A percentile compares a stretch with the other conserved stretches of the same genome.
Evolutionary conservation across 2,113 vertebrate genomes (phyloP).

Genomic region (Meriones unguiculatus): DNA sequence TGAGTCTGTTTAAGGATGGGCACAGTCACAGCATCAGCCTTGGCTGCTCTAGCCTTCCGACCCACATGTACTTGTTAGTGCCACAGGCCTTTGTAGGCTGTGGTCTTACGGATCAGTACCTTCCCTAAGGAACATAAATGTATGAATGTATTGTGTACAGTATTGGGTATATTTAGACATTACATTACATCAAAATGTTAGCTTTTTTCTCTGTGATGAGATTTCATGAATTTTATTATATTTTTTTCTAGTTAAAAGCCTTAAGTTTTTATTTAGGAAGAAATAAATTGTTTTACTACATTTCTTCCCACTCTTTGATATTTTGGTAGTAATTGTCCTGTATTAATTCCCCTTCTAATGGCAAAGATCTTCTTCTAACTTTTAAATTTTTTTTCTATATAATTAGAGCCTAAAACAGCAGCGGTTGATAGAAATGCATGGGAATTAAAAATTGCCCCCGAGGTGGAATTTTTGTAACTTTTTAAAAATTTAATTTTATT

Average conservation of each 20-base stretch:
- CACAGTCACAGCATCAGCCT: background rate
- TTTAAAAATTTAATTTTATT: background rate
- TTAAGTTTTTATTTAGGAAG: background rate
- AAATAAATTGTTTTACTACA: background rate
- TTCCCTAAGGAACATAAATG: background rate
- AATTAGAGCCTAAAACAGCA: background rate
- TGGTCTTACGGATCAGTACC: background rate
- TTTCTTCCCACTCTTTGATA: background rate
- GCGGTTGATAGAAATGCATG: background rate
- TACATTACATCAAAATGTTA: background rate
- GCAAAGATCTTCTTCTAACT: background rate
- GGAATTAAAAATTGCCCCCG: background rate
- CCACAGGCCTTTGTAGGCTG: background rate
- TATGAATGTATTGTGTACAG: background rate
- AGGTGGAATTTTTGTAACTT: background rate
- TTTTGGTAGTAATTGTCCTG: background rate
- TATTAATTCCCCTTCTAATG: background rate
- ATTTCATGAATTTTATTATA: background rate
- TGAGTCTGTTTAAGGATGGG: background rate
- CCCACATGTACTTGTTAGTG: background rate
- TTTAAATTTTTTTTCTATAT: background rate
- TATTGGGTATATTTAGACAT: background rate
- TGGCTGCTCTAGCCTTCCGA: background rate
- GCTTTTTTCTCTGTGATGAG: background rate
- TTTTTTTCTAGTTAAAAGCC: background rate